These are phyloP conservation scores for Alfaro cultratus DNA, from an alignment of 2,797 vertebrate genomes.

Conservation along the genomic window DNA sequence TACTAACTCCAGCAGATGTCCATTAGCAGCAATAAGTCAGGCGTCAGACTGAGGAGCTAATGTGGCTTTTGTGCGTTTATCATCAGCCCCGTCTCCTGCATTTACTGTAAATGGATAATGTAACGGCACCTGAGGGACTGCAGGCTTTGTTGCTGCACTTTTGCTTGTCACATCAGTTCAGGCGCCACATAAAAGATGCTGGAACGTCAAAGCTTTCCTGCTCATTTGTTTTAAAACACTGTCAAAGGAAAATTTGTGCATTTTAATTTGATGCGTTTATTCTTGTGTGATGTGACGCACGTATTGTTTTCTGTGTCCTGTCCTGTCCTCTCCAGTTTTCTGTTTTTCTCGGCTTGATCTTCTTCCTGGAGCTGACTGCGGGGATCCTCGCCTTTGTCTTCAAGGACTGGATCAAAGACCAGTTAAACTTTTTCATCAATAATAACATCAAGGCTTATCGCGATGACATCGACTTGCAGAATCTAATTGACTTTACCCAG, in stretches of 20 bases:
- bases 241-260: not conserved
- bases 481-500: constrained; percentile 95
- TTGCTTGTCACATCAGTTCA: constrained; percentile 50
- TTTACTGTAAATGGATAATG: constrained; percentile 76
- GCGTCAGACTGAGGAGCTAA: constrained; percentile 72
- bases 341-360: constrained; percentile 93
- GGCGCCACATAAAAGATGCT: constrained; percentile 10
- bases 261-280: not conserved
- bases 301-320: constrained; percentile 18
- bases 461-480: constrained; percentile 95
- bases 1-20: constrained; percentile 70
- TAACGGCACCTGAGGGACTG: constrained; percentile 60
- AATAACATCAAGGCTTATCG: constrained; percentile 95
- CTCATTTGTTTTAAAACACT: constrained; percentile 20
- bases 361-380: constrained; percentile 92
- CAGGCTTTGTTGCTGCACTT: constrained; percentile 46
- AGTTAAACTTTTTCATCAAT: constrained; percentile 95
- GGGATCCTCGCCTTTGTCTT: constrained; percentile 94
- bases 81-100: constrained; percentile 59
- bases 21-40: constrained; percentile 76
- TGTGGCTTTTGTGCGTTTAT: constrained; percentile 74
- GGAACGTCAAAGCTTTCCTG: constrained; percentile 34
- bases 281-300: constrained; percentile 25
- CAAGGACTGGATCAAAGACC: constrained; percentile 96
- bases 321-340: constrained; percentile 84